Evolutionary conservation across 37 sponge, comb jelly and placozoan species (phyloP), one percentile per base, ranked within the genome.

Genomic region (Hormiphora californensis): DNA sequence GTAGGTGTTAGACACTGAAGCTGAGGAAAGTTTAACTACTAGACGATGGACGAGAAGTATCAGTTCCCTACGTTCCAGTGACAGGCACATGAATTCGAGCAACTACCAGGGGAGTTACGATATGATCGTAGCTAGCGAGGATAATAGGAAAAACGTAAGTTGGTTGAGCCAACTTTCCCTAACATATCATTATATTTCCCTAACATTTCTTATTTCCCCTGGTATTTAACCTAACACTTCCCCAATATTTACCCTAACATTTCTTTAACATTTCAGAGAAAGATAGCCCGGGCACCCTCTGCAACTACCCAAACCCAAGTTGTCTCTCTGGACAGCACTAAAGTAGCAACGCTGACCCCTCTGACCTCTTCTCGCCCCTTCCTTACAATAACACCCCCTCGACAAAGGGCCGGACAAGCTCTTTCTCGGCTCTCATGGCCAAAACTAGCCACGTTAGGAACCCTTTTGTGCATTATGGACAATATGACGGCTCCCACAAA

Each of bases 401-500:
- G n/a, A 43, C 81, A 43, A 73, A 73, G 46, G 81, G 81, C 0
- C 81, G 81, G 0, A 43, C 81, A 4, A 43, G 46, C 15, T 73
- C 81, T 46, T 73, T 73, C 25, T 73, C 81, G 4, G 28, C 43
- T 3, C 81, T 73, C 81, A 73, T 73, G 81, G 81, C 81, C 7
- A 73, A 73, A 73, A 73, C 81, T 19, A 73, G 43, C 19, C 40
- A 73, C 81, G 81, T 73, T 19, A 73, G 43, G 25, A 73, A 73
- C 44, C 81, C 81, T 4, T 73, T 73, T 19, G 81, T 73, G 2
- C 35, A 73, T 23, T 73, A 73, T 46, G 81, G 35, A 23, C 35
- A 73, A 46, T 73, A 28, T 30, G 81, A 73, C 81, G n/a, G n/a
- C n/a, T 33, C 81, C 25, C 81, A 73, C 27, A 73, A 73, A 73